Conservation (phyloP, 2,888 invertebrate genomes). For the Euplexia lucipara region DNA sequence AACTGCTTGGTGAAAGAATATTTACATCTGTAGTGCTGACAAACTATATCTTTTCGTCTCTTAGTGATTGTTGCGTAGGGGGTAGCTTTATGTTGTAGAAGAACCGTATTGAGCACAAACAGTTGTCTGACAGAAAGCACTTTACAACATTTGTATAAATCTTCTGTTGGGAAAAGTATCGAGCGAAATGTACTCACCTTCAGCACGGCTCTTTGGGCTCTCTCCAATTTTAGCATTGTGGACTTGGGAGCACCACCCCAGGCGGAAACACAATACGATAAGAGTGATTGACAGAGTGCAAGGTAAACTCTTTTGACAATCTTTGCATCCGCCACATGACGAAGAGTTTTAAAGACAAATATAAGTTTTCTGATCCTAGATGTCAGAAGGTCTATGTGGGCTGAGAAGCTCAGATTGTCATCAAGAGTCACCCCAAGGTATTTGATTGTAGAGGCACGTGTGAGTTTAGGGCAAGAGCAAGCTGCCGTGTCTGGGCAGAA, state of each 20-base stretch:
- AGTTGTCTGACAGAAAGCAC: no score
- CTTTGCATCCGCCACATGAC: not conserved
- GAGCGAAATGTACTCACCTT: no score
- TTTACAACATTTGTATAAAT: no score
- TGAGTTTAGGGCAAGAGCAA: not conserved
- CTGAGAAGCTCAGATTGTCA: not conserved
- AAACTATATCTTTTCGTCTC: not conserved
- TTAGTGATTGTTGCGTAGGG: no score
- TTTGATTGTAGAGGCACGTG: not conserved
- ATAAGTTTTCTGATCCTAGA: not conserved
- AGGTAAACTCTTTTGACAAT: conserved; percentile 2
- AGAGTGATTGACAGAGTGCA: not conserved
- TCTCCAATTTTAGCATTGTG: no score
- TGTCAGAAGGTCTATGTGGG: not conserved
- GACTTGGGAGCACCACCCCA: not conserved
- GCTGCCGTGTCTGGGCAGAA: no score
- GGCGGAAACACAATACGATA: not conserved
- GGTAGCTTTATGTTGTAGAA: no score
- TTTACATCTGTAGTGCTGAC: not conserved
- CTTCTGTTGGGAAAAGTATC: no score
- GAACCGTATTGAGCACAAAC: no score
- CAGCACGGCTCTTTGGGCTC: no score
- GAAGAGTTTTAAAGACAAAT: no score
- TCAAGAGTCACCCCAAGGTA: not conserved
- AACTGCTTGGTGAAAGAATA: no score